phyloP scores from a whole-genome alignment of 2,888 invertebrate genomes.

The Linyphia triangularis region DNA sequence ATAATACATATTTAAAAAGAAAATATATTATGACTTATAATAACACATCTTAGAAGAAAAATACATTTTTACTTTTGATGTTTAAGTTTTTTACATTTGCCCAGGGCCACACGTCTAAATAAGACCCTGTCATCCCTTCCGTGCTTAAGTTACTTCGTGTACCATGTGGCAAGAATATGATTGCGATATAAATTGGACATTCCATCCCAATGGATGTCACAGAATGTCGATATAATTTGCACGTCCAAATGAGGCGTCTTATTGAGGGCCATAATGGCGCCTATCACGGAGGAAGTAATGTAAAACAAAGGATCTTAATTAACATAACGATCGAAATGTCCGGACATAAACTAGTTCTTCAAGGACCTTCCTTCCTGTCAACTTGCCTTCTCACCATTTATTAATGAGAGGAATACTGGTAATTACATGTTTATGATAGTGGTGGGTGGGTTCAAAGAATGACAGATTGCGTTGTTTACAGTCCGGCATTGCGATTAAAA shows the following conservation, averaged over 20 bases:
- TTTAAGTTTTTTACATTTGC: too few relatives aligned
- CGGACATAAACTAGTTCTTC: background rate
- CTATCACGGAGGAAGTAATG: background rate
- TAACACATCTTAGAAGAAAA: too few relatives aligned
- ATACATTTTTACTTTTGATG: too few relatives aligned
- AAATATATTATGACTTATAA: too few relatives aligned
- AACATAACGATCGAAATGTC: slow-evolving; percentile 33
- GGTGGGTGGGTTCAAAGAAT: slow-evolving; percentile 8
- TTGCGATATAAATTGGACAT: too few relatives aligned
- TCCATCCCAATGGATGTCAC: too few relatives aligned
- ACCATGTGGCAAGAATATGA: too few relatives aligned
- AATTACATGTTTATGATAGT: slow-evolving; percentile 37
- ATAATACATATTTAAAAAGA: too few relatives aligned
- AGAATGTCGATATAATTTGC: too few relatives aligned
- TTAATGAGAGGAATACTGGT: slow-evolving; percentile 29
- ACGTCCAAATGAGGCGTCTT: background rate
- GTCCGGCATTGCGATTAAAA: background rate
- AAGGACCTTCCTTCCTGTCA: background rate
- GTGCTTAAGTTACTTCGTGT: too few relatives aligned
- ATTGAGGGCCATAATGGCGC: slow-evolving; percentile 4
- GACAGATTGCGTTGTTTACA: slow-evolving; percentile 44
- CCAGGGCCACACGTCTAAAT: too few relatives aligned
- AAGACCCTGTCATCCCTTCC: too few relatives aligned
- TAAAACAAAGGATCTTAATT: slow-evolving; percentile 29
- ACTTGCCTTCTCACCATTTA: slow-evolving; percentile 16